Percentiles rank a stretch among this genome's conserved stretches.
Conservation (phyloP, 2,888 invertebrate genomes). For the Corythucha ciliata region DNA sequence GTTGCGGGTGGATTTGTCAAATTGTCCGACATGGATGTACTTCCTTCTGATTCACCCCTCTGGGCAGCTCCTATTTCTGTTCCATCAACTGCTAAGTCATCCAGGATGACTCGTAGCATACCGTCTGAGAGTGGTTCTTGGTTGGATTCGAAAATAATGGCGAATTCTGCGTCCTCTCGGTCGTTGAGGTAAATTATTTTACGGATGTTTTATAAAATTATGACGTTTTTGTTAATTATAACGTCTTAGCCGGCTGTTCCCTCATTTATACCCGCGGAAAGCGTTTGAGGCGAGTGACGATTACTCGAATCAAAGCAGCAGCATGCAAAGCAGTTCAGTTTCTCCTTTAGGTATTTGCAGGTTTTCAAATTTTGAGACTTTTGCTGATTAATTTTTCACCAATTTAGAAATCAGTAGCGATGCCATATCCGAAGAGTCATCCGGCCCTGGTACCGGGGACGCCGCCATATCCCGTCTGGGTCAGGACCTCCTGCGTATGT, state of each 20-base stretch:
- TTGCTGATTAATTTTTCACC: constrained; percentile 37
- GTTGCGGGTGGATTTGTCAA: constrained; percentile 51
- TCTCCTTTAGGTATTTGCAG: constrained; percentile 44
- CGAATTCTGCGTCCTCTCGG: constrained; percentile 39
- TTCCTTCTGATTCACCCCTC: constrained; percentile 27
- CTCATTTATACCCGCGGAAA: constrained; percentile 40
- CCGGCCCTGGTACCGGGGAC: constrained; percentile 19
- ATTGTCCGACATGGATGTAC: constrained; percentile 67
- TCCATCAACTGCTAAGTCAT: constrained; percentile 16
- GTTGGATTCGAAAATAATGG: constrained; percentile 48
- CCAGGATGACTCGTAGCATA: constrained; percentile 56
- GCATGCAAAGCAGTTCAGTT: constrained; percentile 47
- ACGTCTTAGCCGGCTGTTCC: constrained; percentile 50
- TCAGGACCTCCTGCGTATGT: constrained; percentile 82
- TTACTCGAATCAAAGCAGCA: constrained; percentile 41
- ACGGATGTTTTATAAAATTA: too few species aligned
- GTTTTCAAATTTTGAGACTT: constrained; percentile 28
- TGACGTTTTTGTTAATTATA: too few species aligned
- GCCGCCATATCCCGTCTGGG: constrained; percentile 58
- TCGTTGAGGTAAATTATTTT: constrained; percentile 27
- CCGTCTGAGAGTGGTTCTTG: constrained; percentile 45
- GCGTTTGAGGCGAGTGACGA: constrained; percentile 30
- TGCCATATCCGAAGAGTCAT: constrained; percentile 25
- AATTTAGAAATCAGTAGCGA: constrained; percentile 30
- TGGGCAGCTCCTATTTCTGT: constrained; percentile 23